These are phyloP conservation scores for Pseudomyrmex sp. DNA, from an alignment of 1,140 invertebrate species.

Conservation along the genomic window DNA sequence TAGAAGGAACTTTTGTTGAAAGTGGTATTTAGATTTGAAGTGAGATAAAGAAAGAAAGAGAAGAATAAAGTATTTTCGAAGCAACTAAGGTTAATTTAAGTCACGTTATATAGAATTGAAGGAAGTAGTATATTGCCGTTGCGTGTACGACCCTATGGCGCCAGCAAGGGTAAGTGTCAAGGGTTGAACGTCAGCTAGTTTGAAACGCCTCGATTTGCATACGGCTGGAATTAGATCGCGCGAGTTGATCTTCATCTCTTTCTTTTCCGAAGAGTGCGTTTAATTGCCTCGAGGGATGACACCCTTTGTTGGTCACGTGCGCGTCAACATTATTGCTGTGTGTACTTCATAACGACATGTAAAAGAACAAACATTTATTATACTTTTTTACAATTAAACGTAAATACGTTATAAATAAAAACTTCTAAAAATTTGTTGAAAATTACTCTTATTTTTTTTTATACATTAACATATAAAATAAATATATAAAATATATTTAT, in stretches of 20 bases:
- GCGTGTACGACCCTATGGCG: slow-evolving; percentile 43
- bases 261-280: slow-evolving; percentile 59
- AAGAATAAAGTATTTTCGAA: background rate
- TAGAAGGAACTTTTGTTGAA: slow-evolving; percentile 39
- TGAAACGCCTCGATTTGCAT: slow-evolving; percentile 74
- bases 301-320: slow-evolving; percentile 15
- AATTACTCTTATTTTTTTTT: no score
- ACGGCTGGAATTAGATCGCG: slow-evolving; percentile 70
- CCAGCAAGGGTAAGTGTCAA: slow-evolving; percentile 68
- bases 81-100: slow-evolving; percentile 71
- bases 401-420: background rate
- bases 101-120: slow-evolving; percentile 61
- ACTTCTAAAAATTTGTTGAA: no score
- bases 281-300: slow-evolving; percentile 64
- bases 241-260: slow-evolving; percentile 71
- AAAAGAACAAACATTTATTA: slow-evolving; percentile 19
- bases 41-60: slow-evolving; percentile 9
- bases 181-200: slow-evolving; percentile 73
- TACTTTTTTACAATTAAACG: slow-evolving; percentile 34
- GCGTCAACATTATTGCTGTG: slow-evolving; percentile 45
- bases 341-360: slow-evolving; percentile 12
- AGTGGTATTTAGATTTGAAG: slow-evolving; percentile 6
- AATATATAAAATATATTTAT: no score
- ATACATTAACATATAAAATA: no score
- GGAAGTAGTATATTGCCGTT: slow-evolving; percentile 52